Conservation (phyloP, 1,140 invertebrate species). For the Rhopalosiphum maidis region DNA sequence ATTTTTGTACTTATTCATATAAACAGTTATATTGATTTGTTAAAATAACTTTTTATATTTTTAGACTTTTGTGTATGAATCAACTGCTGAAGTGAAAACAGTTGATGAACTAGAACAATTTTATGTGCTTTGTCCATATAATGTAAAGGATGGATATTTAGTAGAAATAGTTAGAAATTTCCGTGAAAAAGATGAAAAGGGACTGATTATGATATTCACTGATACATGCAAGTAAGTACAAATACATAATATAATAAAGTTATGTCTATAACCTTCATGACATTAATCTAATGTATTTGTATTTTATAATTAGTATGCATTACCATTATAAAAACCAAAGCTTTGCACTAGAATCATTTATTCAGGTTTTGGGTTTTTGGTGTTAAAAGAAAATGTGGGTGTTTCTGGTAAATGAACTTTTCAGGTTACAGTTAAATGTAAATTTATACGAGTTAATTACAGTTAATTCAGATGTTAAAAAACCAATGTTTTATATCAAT, state of each 20-base stretch:
- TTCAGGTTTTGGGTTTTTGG: too few species aligned
- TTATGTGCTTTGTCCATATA: constrained; percentile 87
- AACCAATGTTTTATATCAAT: too few species aligned
- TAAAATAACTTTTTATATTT: constrained; percentile 56
- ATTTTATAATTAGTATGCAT: too few species aligned
- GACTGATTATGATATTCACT: constrained; percentile 91
- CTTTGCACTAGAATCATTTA: too few species aligned
- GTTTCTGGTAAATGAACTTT: too few species aligned
- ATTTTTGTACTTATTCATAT: neutral
- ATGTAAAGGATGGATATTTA: constrained; percentile 92
- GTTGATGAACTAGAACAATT: constrained; percentile 88
- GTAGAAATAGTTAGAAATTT: constrained; percentile 86
- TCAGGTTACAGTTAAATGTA: too few species aligned
- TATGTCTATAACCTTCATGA: neutral
- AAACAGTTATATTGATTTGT: constrained; percentile 13
- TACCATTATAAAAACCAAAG: too few species aligned
- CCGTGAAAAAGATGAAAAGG: constrained; percentile 72
- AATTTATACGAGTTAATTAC: too few species aligned
- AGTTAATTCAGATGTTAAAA: too few species aligned
- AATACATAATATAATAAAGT: neutral
- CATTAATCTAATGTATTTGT: too few species aligned
- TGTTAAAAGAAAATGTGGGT: too few species aligned
- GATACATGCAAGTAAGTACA: constrained; percentile 87
- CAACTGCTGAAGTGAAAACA: constrained; percentile 75
- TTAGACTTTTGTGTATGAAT: constrained; percentile 72